These are phyloP conservation scores for Bothrops jararaca DNA, from an alignment of 2,113 vertebrate genomes.

Conservation along the genomic window DNA sequence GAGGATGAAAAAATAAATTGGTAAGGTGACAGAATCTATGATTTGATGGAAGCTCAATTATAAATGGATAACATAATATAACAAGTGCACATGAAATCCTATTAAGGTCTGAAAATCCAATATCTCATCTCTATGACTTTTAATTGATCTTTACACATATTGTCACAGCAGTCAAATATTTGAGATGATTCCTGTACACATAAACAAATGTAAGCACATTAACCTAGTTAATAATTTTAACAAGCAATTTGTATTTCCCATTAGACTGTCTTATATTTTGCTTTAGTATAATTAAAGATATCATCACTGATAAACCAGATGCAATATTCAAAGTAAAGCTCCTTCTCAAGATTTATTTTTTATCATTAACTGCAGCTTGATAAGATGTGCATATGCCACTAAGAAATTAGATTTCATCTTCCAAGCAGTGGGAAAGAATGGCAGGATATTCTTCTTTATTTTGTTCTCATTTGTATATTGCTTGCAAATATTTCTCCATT, in stretches of 20 bases:
- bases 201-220: slow-evolving; percentile 82
- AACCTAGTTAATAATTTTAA: slow-evolving; percentile 80
- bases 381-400: slow-evolving; percentile 56
- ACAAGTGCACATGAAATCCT: slow-evolving; percentile 78
- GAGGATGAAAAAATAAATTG: slow-evolving; percentile 74
- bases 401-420: slow-evolving; percentile 61
- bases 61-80: slow-evolving; percentile 79
- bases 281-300: slow-evolving; percentile 77
- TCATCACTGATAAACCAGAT: slow-evolving; percentile 71
- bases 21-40: slow-evolving; percentile 71
- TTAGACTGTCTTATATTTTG: slow-evolving; percentile 73
- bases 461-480: not conserved
- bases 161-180: slow-evolving; percentile 77
- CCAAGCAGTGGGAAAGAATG: slow-evolving; percentile 28
- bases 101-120: slow-evolving; percentile 79
- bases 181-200: slow-evolving; percentile 73
- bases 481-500: not conserved
- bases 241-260: slow-evolving; percentile 79
- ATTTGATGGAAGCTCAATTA: slow-evolving; percentile 79
- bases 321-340: slow-evolving; percentile 69
- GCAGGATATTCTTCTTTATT: slow-evolving; percentile 17
- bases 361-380: slow-evolving; percentile 66
- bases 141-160: slow-evolving; percentile 84
- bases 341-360: slow-evolving; percentile 72
- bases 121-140: slow-evolving; percentile 82